Conservation (phyloP, 37 sponge, comb jelly and placozoan genomes). For the Geodia barretti region DNA sequence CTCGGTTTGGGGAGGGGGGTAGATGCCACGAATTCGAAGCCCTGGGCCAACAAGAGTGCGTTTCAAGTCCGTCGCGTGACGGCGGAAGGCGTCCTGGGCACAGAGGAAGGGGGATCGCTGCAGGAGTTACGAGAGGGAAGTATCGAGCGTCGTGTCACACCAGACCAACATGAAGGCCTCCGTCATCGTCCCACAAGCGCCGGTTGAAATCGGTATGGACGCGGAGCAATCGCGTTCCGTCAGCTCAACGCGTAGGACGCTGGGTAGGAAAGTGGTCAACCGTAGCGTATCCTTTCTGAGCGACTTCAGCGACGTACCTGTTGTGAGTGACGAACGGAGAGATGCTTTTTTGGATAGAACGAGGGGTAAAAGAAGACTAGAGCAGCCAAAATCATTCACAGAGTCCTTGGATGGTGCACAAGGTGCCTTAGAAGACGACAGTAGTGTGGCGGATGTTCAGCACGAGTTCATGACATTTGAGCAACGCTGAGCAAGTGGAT, state of each 20-base stretch:
- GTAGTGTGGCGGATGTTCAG: constrained; percentile 25
- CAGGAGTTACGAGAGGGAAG: constrained; percentile 51
- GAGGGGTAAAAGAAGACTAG: too few species aligned
- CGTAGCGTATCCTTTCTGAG: constrained; percentile 44
- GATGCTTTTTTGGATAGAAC: not conserved
- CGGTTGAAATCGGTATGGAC: constrained; percentile 43
- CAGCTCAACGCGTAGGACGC: constrained; percentile 22
- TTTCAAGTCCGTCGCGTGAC: constrained; percentile 30
- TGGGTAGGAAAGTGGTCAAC: constrained; percentile 48
- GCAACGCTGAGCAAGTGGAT: constrained; percentile 58
- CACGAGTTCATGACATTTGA: constrained; percentile 31
- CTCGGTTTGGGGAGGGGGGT: constrained; percentile 2
- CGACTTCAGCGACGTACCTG: constrained; percentile 42
- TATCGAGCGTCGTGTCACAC: constrained; percentile 28
- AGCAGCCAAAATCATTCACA: too few species aligned
- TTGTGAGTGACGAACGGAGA: not conserved
- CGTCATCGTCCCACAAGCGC: constrained; percentile 17
- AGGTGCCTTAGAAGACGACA: not conserved
- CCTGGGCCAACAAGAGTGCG: constrained; percentile 5
- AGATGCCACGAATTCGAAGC: constrained; percentile 1
- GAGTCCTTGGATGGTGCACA: too few species aligned
- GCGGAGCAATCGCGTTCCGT: constrained; percentile 29
- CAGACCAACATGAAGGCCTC: constrained; percentile 35
- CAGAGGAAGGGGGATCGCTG: constrained; percentile 60
- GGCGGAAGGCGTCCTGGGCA: constrained; percentile 29